Conservation (phyloP, 64 coral and sea anemone genomes). For the Pachyseris speciosa region DNA sequence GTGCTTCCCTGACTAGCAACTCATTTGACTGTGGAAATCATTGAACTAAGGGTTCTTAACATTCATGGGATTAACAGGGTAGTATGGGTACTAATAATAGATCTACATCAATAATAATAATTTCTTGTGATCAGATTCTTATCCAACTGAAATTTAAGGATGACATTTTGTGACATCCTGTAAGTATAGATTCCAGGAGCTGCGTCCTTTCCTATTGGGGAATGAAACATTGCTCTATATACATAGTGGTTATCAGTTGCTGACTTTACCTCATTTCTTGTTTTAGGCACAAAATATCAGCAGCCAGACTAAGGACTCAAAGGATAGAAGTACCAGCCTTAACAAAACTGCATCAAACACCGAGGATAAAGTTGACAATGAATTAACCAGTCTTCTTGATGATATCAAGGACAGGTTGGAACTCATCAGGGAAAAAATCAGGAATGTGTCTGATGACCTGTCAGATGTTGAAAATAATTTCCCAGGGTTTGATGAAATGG, state of each 20-base stretch:
- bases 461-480: neutral
- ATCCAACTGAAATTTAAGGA: too few species aligned
- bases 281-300: conserved; percentile 42
- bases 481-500: neutral
- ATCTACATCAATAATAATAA: too few species aligned
- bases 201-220: too few species aligned
- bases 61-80: too few species aligned
- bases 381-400: conserved; percentile 35
- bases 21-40: too few species aligned
- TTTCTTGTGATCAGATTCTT: too few species aligned
- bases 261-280: neutral
- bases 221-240: too few species aligned
- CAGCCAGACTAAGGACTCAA: neutral
- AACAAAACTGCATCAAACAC: neutral
- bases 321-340: conserved; percentile 1
- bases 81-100: too few species aligned
- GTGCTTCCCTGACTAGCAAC: too few species aligned
- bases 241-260: neutral
- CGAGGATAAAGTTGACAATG: conserved; percentile 58
- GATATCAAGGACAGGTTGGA: conserved; percentile 27
- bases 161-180: too few species aligned
- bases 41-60: too few species aligned
- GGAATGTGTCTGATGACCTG: conserved; percentile 2
- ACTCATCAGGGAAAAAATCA: conserved; percentile 48
- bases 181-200: too few species aligned